Conservation (phyloP, 1,140 invertebrate species). For the Meloidogyne hapla region DNA sequence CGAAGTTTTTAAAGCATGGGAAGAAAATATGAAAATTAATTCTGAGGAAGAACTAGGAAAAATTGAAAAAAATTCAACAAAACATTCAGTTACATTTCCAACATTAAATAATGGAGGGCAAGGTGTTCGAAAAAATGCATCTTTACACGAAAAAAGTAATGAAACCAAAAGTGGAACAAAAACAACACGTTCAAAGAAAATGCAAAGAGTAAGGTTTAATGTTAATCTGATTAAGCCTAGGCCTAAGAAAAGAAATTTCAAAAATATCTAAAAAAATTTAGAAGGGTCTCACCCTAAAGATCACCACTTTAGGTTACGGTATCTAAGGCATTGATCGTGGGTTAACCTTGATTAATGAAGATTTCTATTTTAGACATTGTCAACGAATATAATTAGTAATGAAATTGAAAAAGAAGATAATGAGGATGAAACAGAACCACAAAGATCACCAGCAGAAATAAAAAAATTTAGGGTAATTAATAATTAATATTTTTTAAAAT, state of each 20-base stretch:
- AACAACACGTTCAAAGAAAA: not conserved
- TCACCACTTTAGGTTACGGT: too few relatives aligned
- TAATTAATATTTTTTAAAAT: not conserved
- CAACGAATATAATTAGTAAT: constrained; percentile 10
- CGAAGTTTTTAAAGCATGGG: constrained; percentile 39
- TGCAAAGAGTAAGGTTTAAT: constrained; percentile 23
- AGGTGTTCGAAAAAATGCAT: constrained; percentile 24
- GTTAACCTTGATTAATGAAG: too few relatives aligned
- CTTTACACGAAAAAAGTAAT: constrained; percentile 26
- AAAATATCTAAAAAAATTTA: not conserved
- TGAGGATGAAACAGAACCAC: not conserved
- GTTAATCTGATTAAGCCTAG: not conserved
- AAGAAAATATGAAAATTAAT: constrained; percentile 24
- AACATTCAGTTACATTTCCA: constrained; percentile 8
- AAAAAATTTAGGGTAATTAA: not conserved
- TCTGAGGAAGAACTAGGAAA: constrained; percentile 9
- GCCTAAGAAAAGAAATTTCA: not conserved
- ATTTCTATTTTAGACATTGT: not conserved
- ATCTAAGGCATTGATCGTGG: too few relatives aligned
- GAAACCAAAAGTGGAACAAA: not conserved
- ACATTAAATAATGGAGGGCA: not conserved
- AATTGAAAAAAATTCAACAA: not conserved
- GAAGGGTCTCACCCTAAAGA: too few relatives aligned
- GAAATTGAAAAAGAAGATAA: not conserved
- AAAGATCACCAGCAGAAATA: not conserved